Evolutionary conservation across 2,888 invertebrate species (phyloP).

Genomic region (Bruchidius siliquastri): DNA sequence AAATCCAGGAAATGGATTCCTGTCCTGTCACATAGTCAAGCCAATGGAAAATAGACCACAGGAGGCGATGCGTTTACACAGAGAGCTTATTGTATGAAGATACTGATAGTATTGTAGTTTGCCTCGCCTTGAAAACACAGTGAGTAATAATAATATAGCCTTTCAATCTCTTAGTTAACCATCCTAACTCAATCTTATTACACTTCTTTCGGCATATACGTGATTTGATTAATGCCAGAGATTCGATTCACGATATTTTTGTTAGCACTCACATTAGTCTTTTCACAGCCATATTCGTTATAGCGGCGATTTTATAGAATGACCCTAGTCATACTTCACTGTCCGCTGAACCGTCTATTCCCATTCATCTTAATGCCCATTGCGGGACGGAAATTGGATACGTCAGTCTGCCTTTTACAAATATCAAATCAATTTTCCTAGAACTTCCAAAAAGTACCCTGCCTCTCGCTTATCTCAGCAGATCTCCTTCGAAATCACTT

Average conservation of each 20-base stretch:
- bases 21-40: neutral
- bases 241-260: too few relatives aligned
- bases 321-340: neutral
- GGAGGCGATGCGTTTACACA: neutral
- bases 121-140: neutral
- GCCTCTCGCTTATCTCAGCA: neutral
- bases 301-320: neutral
- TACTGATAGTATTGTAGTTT: neutral
- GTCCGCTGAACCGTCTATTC: neutral
- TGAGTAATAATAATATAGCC: too few relatives aligned
- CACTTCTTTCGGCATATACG: too few relatives aligned
- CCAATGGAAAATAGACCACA: neutral
- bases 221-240: too few relatives aligned
- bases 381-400: neutral
- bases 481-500: neutral
- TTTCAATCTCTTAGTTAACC: too few relatives aligned
- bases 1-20: neutral
- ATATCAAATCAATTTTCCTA: neutral
- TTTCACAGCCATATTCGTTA: neutral
- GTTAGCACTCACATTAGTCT: neutral
- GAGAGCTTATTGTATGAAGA: neutral
- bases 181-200: too few relatives aligned
- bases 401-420: neutral
- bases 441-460: neutral
- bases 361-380: neutral